Evolutionary conservation across 2,797 vertebrate species (phyloP).

Genomic region (Erpetoichthys calabaricus): DNA sequence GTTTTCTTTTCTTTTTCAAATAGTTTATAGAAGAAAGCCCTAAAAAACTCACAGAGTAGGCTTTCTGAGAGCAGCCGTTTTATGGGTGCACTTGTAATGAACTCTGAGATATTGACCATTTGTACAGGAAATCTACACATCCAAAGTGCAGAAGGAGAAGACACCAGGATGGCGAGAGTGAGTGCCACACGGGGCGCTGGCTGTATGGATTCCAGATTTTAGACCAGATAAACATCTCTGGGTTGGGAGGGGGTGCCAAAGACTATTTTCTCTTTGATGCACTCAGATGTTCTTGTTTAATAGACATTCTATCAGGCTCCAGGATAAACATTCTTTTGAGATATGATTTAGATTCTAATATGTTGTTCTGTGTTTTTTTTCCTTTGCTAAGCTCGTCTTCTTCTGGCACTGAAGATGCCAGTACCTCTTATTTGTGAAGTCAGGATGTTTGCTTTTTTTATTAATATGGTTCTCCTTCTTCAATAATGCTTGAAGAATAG

Average conservation of each 20-base stretch:
- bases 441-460: too few relatives aligned
- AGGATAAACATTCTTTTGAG: conserved; percentile 58
- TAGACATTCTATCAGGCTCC: conserved; percentile 43
- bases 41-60: conserved; percentile 31
- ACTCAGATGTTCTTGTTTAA: conserved; percentile 48
- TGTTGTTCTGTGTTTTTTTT: neutral
- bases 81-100: conserved; percentile 53
- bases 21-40: conserved; percentile 41
- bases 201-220: conserved; percentile 53
- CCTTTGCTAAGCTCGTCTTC: neutral
- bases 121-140: conserved; percentile 37
- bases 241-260: conserved; percentile 36
- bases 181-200: conserved; percentile 43
- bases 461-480: too few relatives aligned
- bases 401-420: neutral
- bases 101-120: conserved; percentile 55
- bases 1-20: conserved; percentile 72
- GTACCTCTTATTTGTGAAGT: too few relatives aligned
- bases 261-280: conserved; percentile 53
- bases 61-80: conserved; percentile 35
- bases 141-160: conserved; percentile 36
- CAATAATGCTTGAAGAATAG: too few relatives aligned
- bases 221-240: conserved; percentile 60
- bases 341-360: conserved; percentile 44
- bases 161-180: conserved; percentile 39